Evolutionary conservation across 2,797 vertebrate genomes (phyloP).

Genomic region (Lagocephalus sceleratus): DNA sequence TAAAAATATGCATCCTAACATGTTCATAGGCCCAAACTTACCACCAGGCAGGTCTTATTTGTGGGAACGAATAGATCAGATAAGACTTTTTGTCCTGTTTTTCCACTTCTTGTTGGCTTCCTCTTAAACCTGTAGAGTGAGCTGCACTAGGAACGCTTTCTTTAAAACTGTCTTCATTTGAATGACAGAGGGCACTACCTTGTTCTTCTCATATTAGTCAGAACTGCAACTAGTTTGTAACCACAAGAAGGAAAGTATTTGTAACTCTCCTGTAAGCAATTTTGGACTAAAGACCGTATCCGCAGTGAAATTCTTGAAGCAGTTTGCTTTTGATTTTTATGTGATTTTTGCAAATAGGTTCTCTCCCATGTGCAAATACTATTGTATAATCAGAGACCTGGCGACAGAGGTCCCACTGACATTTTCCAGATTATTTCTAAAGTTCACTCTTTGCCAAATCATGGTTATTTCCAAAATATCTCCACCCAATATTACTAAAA

Average conservation of each 20-base stretch:
- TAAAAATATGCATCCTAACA: constrained; percentile 23
- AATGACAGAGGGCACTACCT: constrained; percentile 19
- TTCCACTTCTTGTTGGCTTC: constrained; percentile 20
- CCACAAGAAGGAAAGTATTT: constrained; percentile 10
- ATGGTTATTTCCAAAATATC: not conserved
- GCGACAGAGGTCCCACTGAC: not conserved
- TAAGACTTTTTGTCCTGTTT: constrained; percentile 19
- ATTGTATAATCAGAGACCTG: not conserved
- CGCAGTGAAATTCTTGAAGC: not conserved
- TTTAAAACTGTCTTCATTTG: not conserved
- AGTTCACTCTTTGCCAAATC: no score
- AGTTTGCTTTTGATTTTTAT: constrained; percentile 2
- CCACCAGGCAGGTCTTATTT: constrained; percentile 21
- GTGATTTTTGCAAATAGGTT: no score
- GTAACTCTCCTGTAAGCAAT: constrained; percentile 4
- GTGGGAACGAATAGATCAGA: constrained; percentile 24
- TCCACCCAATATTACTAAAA: constrained; percentile 1
- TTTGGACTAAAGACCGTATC: not conserved
- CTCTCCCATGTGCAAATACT: no score
- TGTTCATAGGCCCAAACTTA: constrained; percentile 13
- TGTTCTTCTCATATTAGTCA: constrained; percentile 20
- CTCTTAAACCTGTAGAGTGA: constrained; percentile 7
- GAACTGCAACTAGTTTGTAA: constrained; percentile 6
- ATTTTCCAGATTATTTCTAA: no score
- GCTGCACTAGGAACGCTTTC: not conserved